Base-by-base conservation (phyloP, 2,797 vertebrate genomes). In the Hapalemur alaotrensis region DNA sequence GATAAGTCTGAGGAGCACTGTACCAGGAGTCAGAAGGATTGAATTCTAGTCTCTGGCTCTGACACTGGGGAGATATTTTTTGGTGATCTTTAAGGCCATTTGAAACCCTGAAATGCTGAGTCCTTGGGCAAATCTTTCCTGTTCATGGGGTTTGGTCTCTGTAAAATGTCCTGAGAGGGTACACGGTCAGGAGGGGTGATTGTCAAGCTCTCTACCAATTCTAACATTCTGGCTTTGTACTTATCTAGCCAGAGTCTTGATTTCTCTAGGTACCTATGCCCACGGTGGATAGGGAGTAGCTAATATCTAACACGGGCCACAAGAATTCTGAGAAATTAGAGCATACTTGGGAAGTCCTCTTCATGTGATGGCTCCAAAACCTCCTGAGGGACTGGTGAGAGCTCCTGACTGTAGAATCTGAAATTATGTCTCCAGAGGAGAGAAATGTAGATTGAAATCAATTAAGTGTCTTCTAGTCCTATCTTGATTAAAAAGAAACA, bases 401-500 rank as follows among this genome's bases (percentile, higher is more conserved):
- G 70, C 38, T 85, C 54, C 46, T 46, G 11, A 93, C 23, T 72
- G 54, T 35, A 22, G 30, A 95, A 78, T 88, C 61, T 91, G 88
- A 95, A 89, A 78, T 35, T 50, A 43, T 61, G 87, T 83, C 76
- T 93, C 90, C 72, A 79, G 54, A 57, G 79, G 86, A 48, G 38
- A 93, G 38, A 91, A 83, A 59, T 46, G 41, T 89, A 89, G 25
- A 52, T 86, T 72, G 70, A 95, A 88, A 30, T 61, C 65, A 93
- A 70, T 84, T 91, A 92, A 79, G 28, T 94, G 35, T 65, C 54
- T 79, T 89, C 65, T 93, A 2, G 0, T 61, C 41, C 23, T 84
- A 20, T 81, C 72, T 91, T 95, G 72, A 89, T 95, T 88, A 41
- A 93, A 92, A 95, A 79, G 52, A 22, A 94, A 93, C 48, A 90